These are phyloP conservation scores for Micropoecilia bifurca DNA, from an alignment of 2,797 vertebrate genomes.

Conservation along the genomic window DNA sequence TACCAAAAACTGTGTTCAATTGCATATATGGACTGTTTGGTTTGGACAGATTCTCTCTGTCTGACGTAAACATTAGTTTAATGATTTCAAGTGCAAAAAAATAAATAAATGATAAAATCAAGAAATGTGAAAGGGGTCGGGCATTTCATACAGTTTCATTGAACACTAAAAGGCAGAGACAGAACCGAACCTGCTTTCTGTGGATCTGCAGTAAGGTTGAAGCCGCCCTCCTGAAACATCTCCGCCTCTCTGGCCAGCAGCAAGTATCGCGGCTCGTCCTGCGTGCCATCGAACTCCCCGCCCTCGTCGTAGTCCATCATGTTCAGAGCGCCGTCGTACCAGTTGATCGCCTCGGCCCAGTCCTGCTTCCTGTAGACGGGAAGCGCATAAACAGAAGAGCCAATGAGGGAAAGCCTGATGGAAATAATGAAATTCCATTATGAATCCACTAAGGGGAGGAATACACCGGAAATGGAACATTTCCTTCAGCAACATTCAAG, in stretches of 20 bases:
- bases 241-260: conserved; percentile 92
- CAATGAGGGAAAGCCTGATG: background rate
- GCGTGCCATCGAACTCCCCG: conserved; percentile 93
- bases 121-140: background rate
- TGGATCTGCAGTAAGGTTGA: conserved; percentile 82
- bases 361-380: conserved; percentile 79
- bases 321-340: conserved; percentile 89
- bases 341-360: conserved; percentile 89
- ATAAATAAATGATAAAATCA: background rate
- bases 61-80: background rate
- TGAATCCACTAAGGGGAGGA: conserved; percentile 35
- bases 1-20: background rate
- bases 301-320: conserved; percentile 94
- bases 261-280: conserved; percentile 89
- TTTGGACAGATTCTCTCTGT: too few relatives aligned
- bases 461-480: background rate
- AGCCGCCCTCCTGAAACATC: conserved; percentile 88
- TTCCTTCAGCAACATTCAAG: too few relatives aligned
- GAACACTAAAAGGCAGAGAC: background rate
- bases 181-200: conserved; percentile 87
- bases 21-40: too few relatives aligned
- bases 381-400: background rate
- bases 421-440: background rate
- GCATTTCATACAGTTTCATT: background rate
- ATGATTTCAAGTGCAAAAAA: background rate